Conservation (phyloP, 2,888 invertebrate species). For the Drosophila aldrichi region DNA sequence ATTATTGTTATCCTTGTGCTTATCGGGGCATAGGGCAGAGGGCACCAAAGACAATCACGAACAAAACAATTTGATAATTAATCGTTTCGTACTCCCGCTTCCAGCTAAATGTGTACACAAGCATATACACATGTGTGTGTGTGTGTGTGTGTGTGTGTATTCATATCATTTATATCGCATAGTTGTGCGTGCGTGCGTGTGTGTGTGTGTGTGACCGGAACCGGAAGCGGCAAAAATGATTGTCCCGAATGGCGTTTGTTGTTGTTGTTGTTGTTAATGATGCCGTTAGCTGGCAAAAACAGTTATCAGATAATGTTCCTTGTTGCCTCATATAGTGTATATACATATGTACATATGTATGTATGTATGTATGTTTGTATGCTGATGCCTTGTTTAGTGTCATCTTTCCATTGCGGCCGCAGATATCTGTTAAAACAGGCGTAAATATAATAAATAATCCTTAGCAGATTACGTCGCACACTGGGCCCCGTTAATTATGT, state of each 20-base stretch:
- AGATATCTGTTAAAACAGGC: slow-evolving; percentile 6
- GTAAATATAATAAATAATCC: slow-evolving; percentile 28
- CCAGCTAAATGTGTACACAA: slow-evolving; percentile 24
- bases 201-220: slow-evolving; percentile 39
- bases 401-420: slow-evolving; percentile 2
- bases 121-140: not conserved
- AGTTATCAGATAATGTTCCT: slow-evolving; percentile 7
- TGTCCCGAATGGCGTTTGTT: slow-evolving; percentile 20
- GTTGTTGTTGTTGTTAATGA: slow-evolving; percentile 5
- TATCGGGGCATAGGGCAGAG: slow-evolving; percentile 34
- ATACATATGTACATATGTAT: not conserved
- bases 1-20: slow-evolving; percentile 53
- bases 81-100: slow-evolving; percentile 55
- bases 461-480: slow-evolving; percentile 20
- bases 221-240: slow-evolving; percentile 52
- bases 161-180: slow-evolving; percentile 53
- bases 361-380: not conserved
- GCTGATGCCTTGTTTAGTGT: not conserved
- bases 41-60: slow-evolving; percentile 52
- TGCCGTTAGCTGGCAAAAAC: slow-evolving; percentile 12
- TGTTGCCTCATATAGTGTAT: not conserved
- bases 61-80: slow-evolving; percentile 69
- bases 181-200: not conserved
- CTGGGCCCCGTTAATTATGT: slow-evolving; percentile 37
- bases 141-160: slow-evolving; percentile 15